Evolutionary conservation across 2,888 invertebrate species (phyloP), one percentile per base, ranked within the genome.

Genomic region (Neoscelio sp.): DNA sequence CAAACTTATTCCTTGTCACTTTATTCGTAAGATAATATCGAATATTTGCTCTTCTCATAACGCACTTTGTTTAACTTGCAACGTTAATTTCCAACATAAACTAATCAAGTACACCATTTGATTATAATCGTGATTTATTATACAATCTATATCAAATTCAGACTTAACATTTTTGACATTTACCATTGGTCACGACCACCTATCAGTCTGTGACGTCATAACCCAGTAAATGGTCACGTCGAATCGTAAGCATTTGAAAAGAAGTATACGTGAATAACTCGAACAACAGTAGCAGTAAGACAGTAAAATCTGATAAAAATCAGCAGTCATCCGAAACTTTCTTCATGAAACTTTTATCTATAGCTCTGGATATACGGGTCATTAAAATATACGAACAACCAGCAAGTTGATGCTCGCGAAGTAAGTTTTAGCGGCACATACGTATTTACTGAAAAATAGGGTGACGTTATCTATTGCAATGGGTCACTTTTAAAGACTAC

Each of bases 401-500:
- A 48, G 35, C 28, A 18, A 48, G 48, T 26, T 10, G 48, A 38
- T 48, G 38, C 26, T 10, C 28, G 46, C 12, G 26, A 20, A 26
- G 13, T 15, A 64, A 64, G 62, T 64, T 64, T 26, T 20, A 23
- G 17, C 64, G 40, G 40, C 40, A 18, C 28, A 40, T 33, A 12
- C 15, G 23, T n/a, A 15, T 23, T 20, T 1, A 13, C 10, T 46
- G 28, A 73, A 56, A 64, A 23, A 62, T 67, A 40, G 67, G 75
- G 52, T 60, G 65, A 73, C 26, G 64, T 74, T 78, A 78, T 78
- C 74, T 73, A 54, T 40, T 20, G 46, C 71, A 42, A 17, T 20
- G 68, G 78, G 62, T 73, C 77, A 68, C 68, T 62, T 74, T 78
- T 64, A 44, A 64, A 64, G 74, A 64, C 64, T 64, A n/a, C 40